Percentiles rank a stretch among this genome's conserved stretches.
phyloP scores from a whole-genome alignment of 2,797 vertebrate genomes.

The Pseudochirops cupreus region DNA sequence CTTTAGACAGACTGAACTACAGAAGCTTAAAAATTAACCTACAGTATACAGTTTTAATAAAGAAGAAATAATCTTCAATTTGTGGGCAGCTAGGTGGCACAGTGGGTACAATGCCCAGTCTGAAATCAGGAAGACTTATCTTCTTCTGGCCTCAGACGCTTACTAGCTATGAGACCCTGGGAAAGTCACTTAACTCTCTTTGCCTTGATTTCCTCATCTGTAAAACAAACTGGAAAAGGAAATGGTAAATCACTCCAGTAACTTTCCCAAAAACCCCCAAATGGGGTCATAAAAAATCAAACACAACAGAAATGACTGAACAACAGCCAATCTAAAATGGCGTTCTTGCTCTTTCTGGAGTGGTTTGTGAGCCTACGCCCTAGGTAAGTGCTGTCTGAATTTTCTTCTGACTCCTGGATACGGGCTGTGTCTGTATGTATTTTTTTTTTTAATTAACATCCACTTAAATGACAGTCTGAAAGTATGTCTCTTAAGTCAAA shows the following conservation, averaged over 20 bases:
- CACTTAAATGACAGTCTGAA: slow-evolving; percentile 32
- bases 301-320: too few relatives aligned
- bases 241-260: too few relatives aligned
- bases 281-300: too few relatives aligned
- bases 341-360: background rate
- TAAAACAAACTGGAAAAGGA: too few relatives aligned
- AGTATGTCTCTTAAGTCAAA: slow-evolving; percentile 15
- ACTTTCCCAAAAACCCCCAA: too few relatives aligned
- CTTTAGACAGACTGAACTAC: background rate
- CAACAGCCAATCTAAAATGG: too few relatives aligned
- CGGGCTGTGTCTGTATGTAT: background rate
- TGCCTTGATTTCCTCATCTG: too few relatives aligned
- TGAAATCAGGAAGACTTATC: too few relatives aligned
- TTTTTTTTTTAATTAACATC: slow-evolving; percentile 31
- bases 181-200: too few relatives aligned
- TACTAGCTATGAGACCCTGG: too few relatives aligned
- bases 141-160: too few relatives aligned
- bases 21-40: background rate
- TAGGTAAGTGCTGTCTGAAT: background rate
- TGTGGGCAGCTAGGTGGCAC: background rate
- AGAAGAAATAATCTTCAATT: slow-evolving; percentile 14
- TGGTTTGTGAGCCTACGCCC: background rate
- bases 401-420: slow-evolving; percentile 13
- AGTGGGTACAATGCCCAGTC: too few relatives aligned
- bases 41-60: background rate